Percentiles rank a stretch among this genome's conserved stretches.
phyloP scores from a whole-genome alignment of 2,888 invertebrate species.

The Bembecia ichneumoniformis region DNA sequence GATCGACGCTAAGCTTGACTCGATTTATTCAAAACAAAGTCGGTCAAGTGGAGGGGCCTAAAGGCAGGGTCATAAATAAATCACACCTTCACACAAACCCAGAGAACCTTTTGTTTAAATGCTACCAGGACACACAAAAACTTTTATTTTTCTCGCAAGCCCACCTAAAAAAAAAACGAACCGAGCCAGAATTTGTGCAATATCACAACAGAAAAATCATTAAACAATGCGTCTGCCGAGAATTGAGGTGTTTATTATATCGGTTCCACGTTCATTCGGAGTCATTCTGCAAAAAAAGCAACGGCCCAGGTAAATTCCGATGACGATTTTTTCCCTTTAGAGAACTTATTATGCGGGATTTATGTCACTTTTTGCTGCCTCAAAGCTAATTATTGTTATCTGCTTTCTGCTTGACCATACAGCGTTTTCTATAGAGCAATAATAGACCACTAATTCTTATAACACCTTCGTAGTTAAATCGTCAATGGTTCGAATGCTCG shows the following conservation, averaged over 20 bases:
- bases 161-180: constrained; percentile 42
- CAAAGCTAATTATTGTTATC: constrained; percentile 71
- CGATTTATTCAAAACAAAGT: constrained; percentile 21
- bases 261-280: constrained; percentile 46
- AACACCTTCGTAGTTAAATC: constrained; percentile 63
- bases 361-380: constrained; percentile 69
- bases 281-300: constrained; percentile 50
- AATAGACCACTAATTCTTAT: constrained; percentile 69
- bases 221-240: constrained; percentile 68
- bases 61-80: constrained; percentile 66
- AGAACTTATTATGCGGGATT: constrained; percentile 70
- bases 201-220: constrained; percentile 69
- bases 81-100: constrained; percentile 65
- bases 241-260: constrained; percentile 72
- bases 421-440: constrained; percentile 56
- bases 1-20: neutral
- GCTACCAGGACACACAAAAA: constrained; percentile 66
- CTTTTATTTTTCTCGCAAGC: constrained; percentile 58
- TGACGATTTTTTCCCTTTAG: constrained; percentile 49
- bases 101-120: constrained; percentile 65
- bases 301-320: constrained; percentile 56
- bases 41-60: constrained; percentile 53
- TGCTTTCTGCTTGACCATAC: constrained; percentile 60
- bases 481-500: constrained; percentile 46
- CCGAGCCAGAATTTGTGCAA: constrained; percentile 62